Evolutionary conservation across 23 tunicate genomes (phyloP).

Genomic region (Ascidia mentula): DNA sequence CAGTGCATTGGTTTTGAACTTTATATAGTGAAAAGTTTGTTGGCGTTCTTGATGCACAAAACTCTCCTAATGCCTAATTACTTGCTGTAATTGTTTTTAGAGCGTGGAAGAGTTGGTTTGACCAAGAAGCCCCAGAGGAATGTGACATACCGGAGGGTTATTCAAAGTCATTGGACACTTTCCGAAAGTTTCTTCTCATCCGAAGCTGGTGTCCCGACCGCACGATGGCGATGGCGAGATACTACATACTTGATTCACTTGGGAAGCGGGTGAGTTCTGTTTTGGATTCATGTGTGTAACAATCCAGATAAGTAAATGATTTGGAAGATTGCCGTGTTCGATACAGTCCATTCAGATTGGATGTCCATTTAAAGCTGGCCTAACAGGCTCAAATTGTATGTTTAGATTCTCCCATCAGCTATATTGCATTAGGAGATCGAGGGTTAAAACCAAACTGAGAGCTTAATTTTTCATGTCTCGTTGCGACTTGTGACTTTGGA

Average conservation of each 20-base stretch:
- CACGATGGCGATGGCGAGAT: conserved; percentile 89
- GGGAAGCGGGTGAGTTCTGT: conserved; percentile 65
- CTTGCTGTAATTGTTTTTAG: conserved; percentile 9
- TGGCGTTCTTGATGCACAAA: background rate
- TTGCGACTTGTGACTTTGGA: too few relatives aligned
- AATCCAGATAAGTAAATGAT: background rate
- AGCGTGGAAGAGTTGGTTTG: conserved; percentile 95
- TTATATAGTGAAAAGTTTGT: background rate
- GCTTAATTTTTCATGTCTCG: too few relatives aligned
- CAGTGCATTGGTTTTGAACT: background rate
- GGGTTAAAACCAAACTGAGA: too few relatives aligned
- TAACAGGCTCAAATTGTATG: too few relatives aligned
- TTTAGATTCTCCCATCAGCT: too few relatives aligned
- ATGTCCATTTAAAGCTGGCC: background rate
- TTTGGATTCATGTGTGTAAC: background rate
- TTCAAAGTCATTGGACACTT: conserved; percentile 70
- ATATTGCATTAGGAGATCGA: too few relatives aligned
- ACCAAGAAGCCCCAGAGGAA: conserved; percentile 94
- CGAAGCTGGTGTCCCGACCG: conserved; percentile 97
- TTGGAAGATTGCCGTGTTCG: background rate
- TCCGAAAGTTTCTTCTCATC: conserved; percentile 79
- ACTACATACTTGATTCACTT: conserved; percentile 83
- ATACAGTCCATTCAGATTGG: background rate
- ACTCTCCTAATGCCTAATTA: background rate
- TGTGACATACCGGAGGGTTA: conserved; percentile 92